Evolutionary conservation across 2,797 vertebrate species (phyloP).

Genomic region (Acomys russatus): DNA sequence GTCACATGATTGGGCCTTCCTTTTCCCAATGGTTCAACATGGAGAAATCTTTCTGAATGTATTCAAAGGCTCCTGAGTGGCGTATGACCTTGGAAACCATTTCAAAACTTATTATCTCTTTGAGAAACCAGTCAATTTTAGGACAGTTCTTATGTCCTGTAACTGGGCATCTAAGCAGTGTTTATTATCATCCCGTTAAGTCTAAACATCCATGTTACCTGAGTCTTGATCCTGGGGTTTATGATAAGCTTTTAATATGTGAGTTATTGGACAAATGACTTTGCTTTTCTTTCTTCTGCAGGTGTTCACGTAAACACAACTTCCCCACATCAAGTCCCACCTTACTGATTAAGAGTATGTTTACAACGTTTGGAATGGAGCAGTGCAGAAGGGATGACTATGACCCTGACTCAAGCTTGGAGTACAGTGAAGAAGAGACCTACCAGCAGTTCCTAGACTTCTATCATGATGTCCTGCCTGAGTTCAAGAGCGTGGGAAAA

Average conservation of each 20-base stretch:
- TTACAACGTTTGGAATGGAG: slow-evolving; percentile 96
- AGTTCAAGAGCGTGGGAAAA: slow-evolving; percentile 95
- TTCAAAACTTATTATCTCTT: slow-evolving; percentile 17
- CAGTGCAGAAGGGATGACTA: slow-evolving; percentile 97
- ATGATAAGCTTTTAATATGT: not conserved
- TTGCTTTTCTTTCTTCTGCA: slow-evolving; percentile 81
- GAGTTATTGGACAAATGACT: not conserved
- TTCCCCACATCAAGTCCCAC: slow-evolving; percentile 94
- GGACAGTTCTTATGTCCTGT: slow-evolving; percentile 13
- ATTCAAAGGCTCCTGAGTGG: slow-evolving; percentile 34
- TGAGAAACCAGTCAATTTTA: slow-evolving; percentile 6
- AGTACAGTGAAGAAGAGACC: slow-evolving; percentile 97
- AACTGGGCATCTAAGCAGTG: slow-evolving; percentile 10
- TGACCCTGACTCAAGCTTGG: slow-evolving; percentile 95
- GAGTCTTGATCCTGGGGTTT: not conserved
- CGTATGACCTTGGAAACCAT: slow-evolving; percentile 50
- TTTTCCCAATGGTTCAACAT: slow-evolving; percentile 4
- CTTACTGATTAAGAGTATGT: slow-evolving; percentile 96
- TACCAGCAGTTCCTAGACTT: slow-evolving; percentile 98
- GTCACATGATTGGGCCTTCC: not conserved
- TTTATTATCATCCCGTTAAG: slow-evolving; percentile 46
- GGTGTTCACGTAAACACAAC: slow-evolving; percentile 96
- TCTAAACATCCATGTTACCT: slow-evolving; percentile 26
- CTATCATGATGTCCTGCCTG: slow-evolving; percentile 96
- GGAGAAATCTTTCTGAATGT: slow-evolving; percentile 37